Percentiles rank a stretch among this genome's conserved stretches.
phyloP scores from a whole-genome alignment of 2,888 invertebrate species.

The Colletes collaris region DNA sequence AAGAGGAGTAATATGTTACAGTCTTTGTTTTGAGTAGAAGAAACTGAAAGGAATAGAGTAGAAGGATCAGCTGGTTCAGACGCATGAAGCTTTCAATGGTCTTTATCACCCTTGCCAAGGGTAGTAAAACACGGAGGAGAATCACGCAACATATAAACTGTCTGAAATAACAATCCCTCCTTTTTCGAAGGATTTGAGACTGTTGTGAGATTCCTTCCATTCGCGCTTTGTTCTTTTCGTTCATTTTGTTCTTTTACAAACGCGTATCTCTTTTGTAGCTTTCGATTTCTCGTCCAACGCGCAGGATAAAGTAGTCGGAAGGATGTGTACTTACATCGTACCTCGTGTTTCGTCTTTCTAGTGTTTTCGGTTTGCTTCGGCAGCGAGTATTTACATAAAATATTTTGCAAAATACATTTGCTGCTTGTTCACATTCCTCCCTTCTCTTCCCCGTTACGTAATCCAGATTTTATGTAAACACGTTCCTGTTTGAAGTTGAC shows the following conservation, averaged over 20 bases:
- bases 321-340: background rate
- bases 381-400: constrained; percentile 6
- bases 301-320: constrained; percentile 1
- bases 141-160: constrained; percentile 38
- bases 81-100: constrained; percentile 28
- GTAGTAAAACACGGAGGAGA: constrained; percentile 1
- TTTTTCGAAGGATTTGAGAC: constrained; percentile 34
- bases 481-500: constrained; percentile 1
- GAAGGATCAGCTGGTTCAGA: constrained; percentile 20
- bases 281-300: constrained; percentile 35
- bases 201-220: constrained; percentile 42
- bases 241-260: constrained; percentile 17
- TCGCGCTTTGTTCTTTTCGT: constrained; percentile 20
- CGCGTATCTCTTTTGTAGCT: constrained; percentile 34
- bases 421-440: background rate
- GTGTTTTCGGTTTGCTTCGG: background rate
- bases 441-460: background rate
- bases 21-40: constrained; percentile 1
- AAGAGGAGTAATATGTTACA: background rate
- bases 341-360: background rate
- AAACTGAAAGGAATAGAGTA: constrained; percentile 1
- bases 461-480: constrained; percentile 6
- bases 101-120: constrained; percentile 1
- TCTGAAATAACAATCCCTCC: constrained; percentile 44
- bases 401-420: constrained; percentile 6